phyloP scores from a whole-genome alignment of 2,113 vertebrate genomes.

The Tapirus terrestris region DNA sequence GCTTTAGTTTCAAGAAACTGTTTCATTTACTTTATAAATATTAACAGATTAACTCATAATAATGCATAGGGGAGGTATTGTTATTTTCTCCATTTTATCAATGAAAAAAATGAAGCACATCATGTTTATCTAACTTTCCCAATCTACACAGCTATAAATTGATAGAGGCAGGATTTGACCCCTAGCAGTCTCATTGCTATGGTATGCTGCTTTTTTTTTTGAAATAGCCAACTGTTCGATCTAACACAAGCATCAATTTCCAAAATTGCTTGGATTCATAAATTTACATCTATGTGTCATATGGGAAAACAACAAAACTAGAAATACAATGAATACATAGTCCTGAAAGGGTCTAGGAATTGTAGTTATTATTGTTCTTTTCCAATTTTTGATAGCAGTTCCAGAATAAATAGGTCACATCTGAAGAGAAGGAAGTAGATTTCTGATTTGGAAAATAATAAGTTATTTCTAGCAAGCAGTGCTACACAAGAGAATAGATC shows the following conservation, averaged over 20 bases:
- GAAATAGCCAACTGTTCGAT: neutral
- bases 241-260: constrained; percentile 3
- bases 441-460: constrained; percentile 30
- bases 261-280: neutral
- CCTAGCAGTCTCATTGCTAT: neutral
- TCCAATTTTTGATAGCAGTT: neutral
- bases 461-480: constrained; percentile 46
- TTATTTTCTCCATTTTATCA: neutral
- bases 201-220: neutral
- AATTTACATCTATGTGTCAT: neutral
- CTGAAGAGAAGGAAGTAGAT: constrained; percentile 36
- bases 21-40: neutral
- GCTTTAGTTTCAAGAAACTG: neutral
- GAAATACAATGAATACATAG: neutral
- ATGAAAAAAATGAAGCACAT: neutral
- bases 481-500: neutral
- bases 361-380: neutral
- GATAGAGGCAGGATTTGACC: neutral
- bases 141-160: neutral
- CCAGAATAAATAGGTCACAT: constrained; percentile 41
- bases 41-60: neutral
- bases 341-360: neutral
- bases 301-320: neutral
- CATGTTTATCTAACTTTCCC: neutral
- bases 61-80: neutral